Evolutionary conservation across 2,113 vertebrate species (phyloP), one percentile per base, ranked within the genome.

Genomic region (Colinus virginianus): DNA sequence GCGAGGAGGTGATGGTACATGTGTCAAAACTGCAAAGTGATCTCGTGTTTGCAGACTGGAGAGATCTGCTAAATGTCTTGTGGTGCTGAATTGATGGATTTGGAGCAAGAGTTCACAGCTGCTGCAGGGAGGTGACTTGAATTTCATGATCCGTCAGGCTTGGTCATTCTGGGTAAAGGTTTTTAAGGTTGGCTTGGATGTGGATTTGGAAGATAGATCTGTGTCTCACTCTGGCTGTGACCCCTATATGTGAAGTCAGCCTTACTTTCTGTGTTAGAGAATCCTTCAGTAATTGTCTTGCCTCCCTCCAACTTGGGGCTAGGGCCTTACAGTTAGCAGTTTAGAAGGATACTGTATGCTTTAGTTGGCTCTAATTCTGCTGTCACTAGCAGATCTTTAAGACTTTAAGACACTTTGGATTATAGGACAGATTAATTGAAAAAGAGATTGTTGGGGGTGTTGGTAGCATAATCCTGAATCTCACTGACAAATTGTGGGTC

Each of bases 1-100:
- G 11, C 0, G 1, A 18, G 28, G 9, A 3, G 0, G 4, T 64
- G 38, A 16, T 4, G 1, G 4, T 16, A 0, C 1, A 1, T 6
- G 38, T 70, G 67, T 71, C 56, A 51, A 13, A 62, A 72, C 53
- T 67, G 45, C 38, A 40, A 5, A 5, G 30, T 14, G 13, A 49
- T 18, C 51, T 58, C 3, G 0, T 22, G 10, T 53, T 77, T 72
- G 59, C 38, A 45, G 30, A 3, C 26, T 61, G 58, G 13, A 66
- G 51, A 7, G 38, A 17, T 21, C 45, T 19, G 40, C 75, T 55
- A 11, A 66, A 38, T 22, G 34, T 66, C 34, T 55, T 2, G 0
- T 1, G 0, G 32, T 45, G 11, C 32, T 42, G 19, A 55, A 46
- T 40, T 72, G 26, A 53, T 77, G 70, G 63, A 48, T 14, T 40